These are phyloP conservation scores for Triplophysa rosa DNA, from an alignment of 2,113 vertebrate genomes.

Conservation along the genomic window DNA sequence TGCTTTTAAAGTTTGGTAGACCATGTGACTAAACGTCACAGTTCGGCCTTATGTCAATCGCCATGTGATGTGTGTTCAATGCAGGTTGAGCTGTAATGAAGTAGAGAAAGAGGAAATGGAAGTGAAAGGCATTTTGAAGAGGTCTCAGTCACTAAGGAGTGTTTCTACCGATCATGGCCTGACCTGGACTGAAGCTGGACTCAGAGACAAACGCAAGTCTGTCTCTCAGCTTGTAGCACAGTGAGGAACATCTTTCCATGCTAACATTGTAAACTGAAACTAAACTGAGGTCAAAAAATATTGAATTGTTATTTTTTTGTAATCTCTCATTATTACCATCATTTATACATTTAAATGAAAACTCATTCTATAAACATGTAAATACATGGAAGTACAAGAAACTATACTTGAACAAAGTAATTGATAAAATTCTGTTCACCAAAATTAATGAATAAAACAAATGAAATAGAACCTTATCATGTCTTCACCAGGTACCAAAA, in stretches of 20 bases:
- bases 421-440: too few relatives aligned
- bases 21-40: neutral
- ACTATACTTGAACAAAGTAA: too few relatives aligned
- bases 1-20: neutral
- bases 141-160: slow-evolving; percentile 67
- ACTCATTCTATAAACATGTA: too few relatives aligned
- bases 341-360: neutral
- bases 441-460: too few relatives aligned
- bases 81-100: slow-evolving; percentile 4
- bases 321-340: neutral
- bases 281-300: neutral
- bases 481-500: slow-evolving; percentile 75
- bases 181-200: slow-evolving; percentile 54
- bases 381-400: too few relatives aligned
- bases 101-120: slow-evolving; percentile 65
- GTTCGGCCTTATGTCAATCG: too few relatives aligned
- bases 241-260: slow-evolving; percentile 58
- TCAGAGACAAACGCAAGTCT: slow-evolving; percentile 63
- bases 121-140: slow-evolving; percentile 62
- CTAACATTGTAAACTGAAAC: neutral
- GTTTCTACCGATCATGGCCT: slow-evolving; percentile 45
- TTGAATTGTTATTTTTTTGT: neutral
- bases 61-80: slow-evolving; percentile 8
- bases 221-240: slow-evolving; percentile 78
- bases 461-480: neutral